Conservation (phyloP, 2,113 vertebrate genomes). For the Rhinopomastus cyanomelas region DNA sequence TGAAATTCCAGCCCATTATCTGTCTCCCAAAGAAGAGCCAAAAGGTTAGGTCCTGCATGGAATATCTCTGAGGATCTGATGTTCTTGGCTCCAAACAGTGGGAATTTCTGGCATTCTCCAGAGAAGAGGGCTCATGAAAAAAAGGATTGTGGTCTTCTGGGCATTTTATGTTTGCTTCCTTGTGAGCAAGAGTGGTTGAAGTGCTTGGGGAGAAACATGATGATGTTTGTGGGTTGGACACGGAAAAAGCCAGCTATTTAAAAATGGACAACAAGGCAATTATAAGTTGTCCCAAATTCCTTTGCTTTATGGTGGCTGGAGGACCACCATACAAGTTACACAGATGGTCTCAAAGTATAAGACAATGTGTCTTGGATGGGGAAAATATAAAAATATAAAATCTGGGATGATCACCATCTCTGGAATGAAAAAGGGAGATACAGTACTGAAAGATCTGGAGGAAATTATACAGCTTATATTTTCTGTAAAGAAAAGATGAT, state of each 20-base stretch:
- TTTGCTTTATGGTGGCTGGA: background rate
- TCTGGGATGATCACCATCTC: background rate
- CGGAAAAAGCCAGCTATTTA: background rate
- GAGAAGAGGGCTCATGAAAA: fast-evolving
- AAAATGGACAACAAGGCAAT: background rate
- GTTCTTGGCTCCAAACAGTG: background rate
- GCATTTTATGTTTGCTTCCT: background rate
- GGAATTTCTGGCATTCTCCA: background rate
- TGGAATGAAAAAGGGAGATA: background rate
- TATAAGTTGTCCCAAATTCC: background rate
- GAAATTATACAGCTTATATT: background rate
- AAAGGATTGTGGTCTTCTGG: background rate
- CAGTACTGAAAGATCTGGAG: background rate
- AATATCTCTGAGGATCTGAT: background rate
- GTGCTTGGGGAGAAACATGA: background rate
- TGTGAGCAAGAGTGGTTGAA: background rate
- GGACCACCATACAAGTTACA: background rate
- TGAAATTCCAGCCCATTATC: background rate
- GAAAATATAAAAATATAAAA: background rate
- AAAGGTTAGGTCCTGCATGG: background rate
- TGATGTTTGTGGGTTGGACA: background rate
- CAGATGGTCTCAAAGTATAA: background rate
- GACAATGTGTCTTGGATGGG: background rate
- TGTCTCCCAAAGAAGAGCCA: background rate
- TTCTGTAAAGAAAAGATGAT: background rate